These are phyloP conservation scores for Apteryx owenii DNA, from an alignment of 2,113 vertebrate species.

Conservation along the genomic window DNA sequence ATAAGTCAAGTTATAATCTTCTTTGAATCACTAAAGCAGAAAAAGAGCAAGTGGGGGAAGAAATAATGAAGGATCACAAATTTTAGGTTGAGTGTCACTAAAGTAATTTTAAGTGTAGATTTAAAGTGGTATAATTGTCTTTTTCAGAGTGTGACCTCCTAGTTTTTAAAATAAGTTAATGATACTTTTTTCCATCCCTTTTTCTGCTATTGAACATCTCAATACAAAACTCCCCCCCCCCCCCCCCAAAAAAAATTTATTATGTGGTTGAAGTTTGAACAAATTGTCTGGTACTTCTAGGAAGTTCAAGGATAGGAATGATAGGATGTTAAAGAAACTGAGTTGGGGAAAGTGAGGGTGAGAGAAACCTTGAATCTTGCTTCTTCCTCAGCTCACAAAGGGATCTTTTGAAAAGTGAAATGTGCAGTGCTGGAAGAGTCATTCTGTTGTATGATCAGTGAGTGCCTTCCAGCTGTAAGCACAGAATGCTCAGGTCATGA, in stretches of 20 bases:
- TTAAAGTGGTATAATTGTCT: neutral
- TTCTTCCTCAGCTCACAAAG: neutral
- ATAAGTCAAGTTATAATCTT: no score
- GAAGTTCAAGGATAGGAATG: neutral
- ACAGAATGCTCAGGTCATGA: neutral
- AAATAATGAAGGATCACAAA: no score
- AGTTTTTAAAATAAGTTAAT: neutral
- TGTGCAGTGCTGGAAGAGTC: neutral
- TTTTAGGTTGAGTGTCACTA: neutral
- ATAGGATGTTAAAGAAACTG: neutral
- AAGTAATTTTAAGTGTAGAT: neutral
- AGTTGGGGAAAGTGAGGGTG: neutral
- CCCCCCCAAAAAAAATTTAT: neutral
- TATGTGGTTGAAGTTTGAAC: neutral
- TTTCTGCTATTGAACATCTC: neutral
- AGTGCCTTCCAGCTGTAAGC: neutral
- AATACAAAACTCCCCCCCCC: neutral
- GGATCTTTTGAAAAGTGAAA: neutral
- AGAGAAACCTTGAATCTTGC: neutral
- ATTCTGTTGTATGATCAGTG: neutral
- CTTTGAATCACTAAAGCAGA: no score
- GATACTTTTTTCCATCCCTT: neutral
- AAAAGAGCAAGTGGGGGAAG: no score
- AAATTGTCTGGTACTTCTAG: neutral
- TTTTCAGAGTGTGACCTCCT: neutral